Percentiles rank a stretch among this genome's conserved stretches.
Evolutionary conservation across 2,797 vertebrate genomes (phyloP).

Genomic region (Anas acuta): DNA sequence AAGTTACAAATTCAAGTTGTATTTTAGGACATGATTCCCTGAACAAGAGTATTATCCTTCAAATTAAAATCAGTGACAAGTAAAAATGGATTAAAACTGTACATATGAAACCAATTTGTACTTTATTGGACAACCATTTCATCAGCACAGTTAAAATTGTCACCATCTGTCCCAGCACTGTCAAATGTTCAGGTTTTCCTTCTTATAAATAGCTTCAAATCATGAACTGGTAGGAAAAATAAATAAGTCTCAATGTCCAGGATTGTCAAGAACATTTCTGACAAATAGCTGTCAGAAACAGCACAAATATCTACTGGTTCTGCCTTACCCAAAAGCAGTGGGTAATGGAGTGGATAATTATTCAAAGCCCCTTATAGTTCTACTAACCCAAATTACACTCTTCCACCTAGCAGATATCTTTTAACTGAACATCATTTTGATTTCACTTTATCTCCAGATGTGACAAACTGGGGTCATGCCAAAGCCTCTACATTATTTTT

Average conservation of each 20-base stretch:
- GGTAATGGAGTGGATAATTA: neutral
- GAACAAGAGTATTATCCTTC: neutral
- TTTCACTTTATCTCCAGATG: neutral
- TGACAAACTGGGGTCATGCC: neutral
- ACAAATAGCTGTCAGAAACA: neutral
- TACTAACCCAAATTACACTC: neutral
- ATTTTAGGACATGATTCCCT: neutral
- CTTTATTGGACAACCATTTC: neutral
- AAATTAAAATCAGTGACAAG: neutral
- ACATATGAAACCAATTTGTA: neutral
- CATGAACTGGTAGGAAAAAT: neutral
- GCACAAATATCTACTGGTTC: neutral
- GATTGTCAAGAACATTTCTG: neutral
- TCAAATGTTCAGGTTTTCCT: neutral
- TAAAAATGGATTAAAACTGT: neutral
- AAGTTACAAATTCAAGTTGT: neutral
- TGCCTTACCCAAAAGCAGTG: neutral
- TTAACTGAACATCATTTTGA: neutral
- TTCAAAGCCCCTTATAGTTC: neutral
- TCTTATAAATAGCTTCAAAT: neutral
- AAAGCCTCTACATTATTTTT: neutral
- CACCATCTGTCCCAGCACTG: neutral
- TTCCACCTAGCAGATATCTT: neutral
- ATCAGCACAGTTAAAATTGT: neutral
- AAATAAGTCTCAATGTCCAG: fast-evolving